Evolutionary conservation across 2,113 vertebrate species (phyloP), one percentile per base, ranked within the genome.

Genomic region (Argyrosomus japonicus): DNA sequence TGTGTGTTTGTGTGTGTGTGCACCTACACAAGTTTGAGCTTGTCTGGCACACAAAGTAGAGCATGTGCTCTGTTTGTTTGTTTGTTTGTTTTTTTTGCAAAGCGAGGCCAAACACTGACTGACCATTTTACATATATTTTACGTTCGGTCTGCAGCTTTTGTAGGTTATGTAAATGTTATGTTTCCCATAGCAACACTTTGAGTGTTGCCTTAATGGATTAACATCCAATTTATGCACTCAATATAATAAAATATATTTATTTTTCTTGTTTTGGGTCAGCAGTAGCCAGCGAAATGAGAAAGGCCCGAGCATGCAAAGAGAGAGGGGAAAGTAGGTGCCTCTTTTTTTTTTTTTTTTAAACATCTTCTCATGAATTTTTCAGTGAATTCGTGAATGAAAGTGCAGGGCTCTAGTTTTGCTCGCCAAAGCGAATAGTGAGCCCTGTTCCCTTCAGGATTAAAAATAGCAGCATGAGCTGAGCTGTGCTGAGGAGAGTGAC

Each of bases 281-380:
- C 25, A 79, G 60, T 54, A 71, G 65, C 65, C 53, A 53, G 62
- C 6, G 21, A 77, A 64, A 77, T 68, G 36, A 65, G 53, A 86
- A 68, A 70, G 36, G 79, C 47, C 68, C 48, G 65, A 83, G 65
- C 29, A 69, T 70, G 36, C n/a, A 65, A 79, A 76, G 79, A 63
- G 57, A 78, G 79, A 63, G 57, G 76, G 70, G 77, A 83, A 89
- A 86, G 68, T 78, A 70, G 69, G 77, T 83, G 47, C 53, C 32
- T 83, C 72, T 90, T n/a, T n/a, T n/a, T 64, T 62, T 85, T 77
- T 89, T 79, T 53, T 76, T 83, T 82, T 84, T n/a, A 87, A 88
- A 87, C 83, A 87, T 88, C 64, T 79, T 69, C 88, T 94, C 79
- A 93, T 95, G 90, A 94, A 95, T 94, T 91, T 94, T 95, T 95